These are phyloP conservation scores for Channa argus DNA, from an alignment of 2,113 vertebrate genomes.

Conservation along the genomic window DNA sequence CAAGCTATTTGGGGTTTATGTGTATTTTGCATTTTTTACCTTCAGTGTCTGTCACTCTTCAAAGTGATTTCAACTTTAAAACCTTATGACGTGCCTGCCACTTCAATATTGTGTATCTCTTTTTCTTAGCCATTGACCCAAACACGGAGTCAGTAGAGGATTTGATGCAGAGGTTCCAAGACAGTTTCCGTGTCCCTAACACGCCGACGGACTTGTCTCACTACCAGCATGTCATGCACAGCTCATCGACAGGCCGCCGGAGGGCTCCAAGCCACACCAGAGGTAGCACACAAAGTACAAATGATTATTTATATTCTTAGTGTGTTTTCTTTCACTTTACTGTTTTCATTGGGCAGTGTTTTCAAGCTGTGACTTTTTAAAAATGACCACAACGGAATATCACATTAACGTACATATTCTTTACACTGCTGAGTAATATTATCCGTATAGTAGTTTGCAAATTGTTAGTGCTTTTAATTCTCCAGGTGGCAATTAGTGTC, in stretches of 20 bases:
- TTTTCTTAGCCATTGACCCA: slow-evolving; percentile 84
- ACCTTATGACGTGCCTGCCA: slow-evolving; percentile 45
- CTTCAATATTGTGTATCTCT: slow-evolving; percentile 36
- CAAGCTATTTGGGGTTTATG: slow-evolving; percentile 12
- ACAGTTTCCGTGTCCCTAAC: slow-evolving; percentile 93
- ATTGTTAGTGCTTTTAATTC: no score
- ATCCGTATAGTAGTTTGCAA: no score
- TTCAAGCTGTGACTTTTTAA: background rate
- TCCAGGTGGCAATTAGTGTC: background rate
- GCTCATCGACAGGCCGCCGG: slow-evolving; percentile 86
- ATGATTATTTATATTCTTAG: background rate
- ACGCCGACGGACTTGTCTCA: slow-evolving; percentile 92
- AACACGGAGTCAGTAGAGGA: slow-evolving; percentile 93
- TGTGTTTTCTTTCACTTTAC: background rate
- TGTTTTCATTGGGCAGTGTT: background rate
- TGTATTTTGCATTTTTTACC: slow-evolving; percentile 1
- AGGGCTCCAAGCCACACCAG: slow-evolving; percentile 88
- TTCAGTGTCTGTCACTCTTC: slow-evolving; percentile 34
- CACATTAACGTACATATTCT: background rate
- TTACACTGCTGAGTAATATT: background rate
- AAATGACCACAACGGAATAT: background rate
- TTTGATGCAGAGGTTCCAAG: slow-evolving; percentile 98
- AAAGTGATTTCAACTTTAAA: slow-evolving; percentile 20
- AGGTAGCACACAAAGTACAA: slow-evolving; percentile 82
- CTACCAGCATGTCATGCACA: slow-evolving; percentile 90